These are phyloP conservation scores for Sminthopsis crassicaudata DNA, from an alignment of 2,113 vertebrate species.

Conservation along the genomic window DNA sequence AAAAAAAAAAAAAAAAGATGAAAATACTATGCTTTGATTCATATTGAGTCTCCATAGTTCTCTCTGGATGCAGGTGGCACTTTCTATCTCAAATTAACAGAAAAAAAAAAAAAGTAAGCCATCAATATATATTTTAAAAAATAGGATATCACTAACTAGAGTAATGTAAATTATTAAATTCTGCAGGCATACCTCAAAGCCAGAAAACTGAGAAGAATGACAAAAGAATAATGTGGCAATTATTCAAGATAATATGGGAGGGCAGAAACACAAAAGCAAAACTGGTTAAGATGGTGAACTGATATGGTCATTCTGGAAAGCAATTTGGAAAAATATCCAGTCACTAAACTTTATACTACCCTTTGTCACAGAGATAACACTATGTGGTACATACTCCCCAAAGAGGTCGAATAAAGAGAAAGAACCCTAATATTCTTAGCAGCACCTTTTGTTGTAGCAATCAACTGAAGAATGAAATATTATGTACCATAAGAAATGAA, in stretches of 20 bases:
- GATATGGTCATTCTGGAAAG: background rate
- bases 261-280: background rate
- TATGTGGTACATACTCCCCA: background rate
- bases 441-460: background rate
- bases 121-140: background rate
- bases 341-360: background rate
- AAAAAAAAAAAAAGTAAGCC: background rate
- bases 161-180: background rate
- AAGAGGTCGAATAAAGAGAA: background rate
- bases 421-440: background rate
- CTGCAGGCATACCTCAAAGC: background rate
- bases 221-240: background rate
- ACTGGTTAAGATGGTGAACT: background rate
- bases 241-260: background rate
- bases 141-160: background rate
- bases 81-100: too few species aligned
- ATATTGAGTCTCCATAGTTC: too few species aligned
- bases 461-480: background rate
- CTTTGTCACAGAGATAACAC: background rate
- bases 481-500: background rate
- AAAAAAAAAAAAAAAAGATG: too few species aligned
- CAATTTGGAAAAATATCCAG: background rate
- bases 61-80: too few species aligned
- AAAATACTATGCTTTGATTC: too few species aligned
- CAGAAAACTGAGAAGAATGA: background rate